Conservation (phyloP, 1,140 invertebrate species). For the Drosophila kohkoa region DNA sequence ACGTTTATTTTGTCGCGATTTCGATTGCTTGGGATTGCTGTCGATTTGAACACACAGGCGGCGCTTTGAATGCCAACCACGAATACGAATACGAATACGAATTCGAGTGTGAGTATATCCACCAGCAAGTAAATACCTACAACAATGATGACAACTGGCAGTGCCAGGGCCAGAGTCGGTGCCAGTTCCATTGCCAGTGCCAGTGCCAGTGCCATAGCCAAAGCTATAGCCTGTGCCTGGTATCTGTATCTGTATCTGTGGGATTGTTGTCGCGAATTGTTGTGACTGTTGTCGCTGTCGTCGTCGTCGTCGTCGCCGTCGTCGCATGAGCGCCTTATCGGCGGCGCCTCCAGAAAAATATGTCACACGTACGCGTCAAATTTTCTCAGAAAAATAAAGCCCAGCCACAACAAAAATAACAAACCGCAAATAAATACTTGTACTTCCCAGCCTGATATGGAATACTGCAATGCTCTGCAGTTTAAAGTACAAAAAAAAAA, state of each 20-base stretch:
- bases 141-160: constrained; percentile 24
- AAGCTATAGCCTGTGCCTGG: constrained; percentile 1
- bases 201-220: constrained; percentile 7
- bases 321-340: constrained; percentile 62
- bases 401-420: constrained; percentile 32
- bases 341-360: constrained; percentile 78
- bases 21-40: constrained; percentile 1
- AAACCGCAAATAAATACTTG: constrained; percentile 67
- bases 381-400: constrained; percentile 67
- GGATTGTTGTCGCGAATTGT: constrained; percentile 52
- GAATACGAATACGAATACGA: neutral
- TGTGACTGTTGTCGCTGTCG: constrained; percentile 40
- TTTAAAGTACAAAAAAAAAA: constrained; percentile 7
- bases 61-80: constrained; percentile 62
- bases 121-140: constrained; percentile 16
- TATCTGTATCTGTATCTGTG: constrained; percentile 58
- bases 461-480: constrained; percentile 32
- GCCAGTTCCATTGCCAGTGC: constrained; percentile 8
- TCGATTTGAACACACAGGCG: constrained; percentile 43
- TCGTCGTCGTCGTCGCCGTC: too few relatives aligned
- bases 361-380: constrained; percentile 79
- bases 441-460: constrained; percentile 41
- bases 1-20: constrained; percentile 24
- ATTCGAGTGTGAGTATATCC: constrained; percentile 34
- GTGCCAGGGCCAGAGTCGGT: constrained; percentile 11